Evolutionary conservation across 2,113 vertebrate species (phyloP), one percentile per base, ranked within the genome.

Genomic region (Coptodon bakossiorum): DNA sequence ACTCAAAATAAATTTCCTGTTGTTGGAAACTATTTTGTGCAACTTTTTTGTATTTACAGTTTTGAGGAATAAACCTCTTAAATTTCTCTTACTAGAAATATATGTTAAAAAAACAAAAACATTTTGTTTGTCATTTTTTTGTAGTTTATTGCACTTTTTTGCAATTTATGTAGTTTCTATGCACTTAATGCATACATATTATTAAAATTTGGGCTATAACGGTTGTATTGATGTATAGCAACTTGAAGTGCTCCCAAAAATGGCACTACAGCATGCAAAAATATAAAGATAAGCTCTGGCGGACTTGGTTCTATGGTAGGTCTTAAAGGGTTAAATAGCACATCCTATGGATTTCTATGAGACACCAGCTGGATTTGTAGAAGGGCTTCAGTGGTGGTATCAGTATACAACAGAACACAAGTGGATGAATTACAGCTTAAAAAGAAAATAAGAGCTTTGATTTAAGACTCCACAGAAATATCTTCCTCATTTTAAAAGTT

Each of bases 251-350:
- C 6, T 3, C 53, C 53, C n/a, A 12, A 1, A 54, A 54, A 24
- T 54, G 53, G n/a, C 53, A 0, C n/a, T 0, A 54, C 53, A 52
- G 50, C 50, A 54, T 12, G 53, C 0, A 54, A 54, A 24, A 3
- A 4, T 54, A 12, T 54, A 54, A 54, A 54, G 2, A 54, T 54
- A 54, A 54, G n/a, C 10, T 54, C n/a, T 22, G 53, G 6, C 2
- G 3, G 53, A 22, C 53, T 54, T 54, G n/a, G 53, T 54, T 54
- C 53, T 12, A 12, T 54, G 16, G 52, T 54, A 12, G n/a, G n/a
- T 54, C 52, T 54, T 54, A 54, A 22, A 22, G 52, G 52, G 52
- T 54, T 53, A 48, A 3, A 53, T 53, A n/a, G 19, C 50, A 10
- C 19, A 10, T 53, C 50, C 19, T n/a, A n/a, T n/a, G 50, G 50